Evolutionary conservation across 2,888 invertebrate species (phyloP).

Genomic region (Melieria omissa): DNA sequence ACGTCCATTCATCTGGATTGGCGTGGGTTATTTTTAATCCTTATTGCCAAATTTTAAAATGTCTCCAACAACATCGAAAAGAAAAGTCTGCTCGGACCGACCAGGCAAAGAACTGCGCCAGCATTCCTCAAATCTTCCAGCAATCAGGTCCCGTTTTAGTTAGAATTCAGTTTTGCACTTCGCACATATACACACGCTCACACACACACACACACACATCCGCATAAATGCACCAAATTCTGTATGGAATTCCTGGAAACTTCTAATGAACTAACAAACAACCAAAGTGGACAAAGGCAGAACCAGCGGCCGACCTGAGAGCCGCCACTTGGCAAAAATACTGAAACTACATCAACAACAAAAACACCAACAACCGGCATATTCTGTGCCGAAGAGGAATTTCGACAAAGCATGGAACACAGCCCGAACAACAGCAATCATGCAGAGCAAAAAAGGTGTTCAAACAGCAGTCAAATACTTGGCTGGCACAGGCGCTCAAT

Average conservation of each 20-base stretch:
- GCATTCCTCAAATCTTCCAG: too few relatives aligned
- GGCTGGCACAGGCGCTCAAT: conserved; percentile 12
- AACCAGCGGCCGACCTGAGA: not conserved
- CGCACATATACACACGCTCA: not conserved
- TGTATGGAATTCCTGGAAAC: conserved; percentile 47
- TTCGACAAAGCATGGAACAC: not conserved
- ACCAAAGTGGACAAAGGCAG: conserved; percentile 15
- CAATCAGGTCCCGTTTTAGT: too few relatives aligned
- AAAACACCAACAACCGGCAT: conserved; percentile 25
- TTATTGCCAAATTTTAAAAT: too few relatives aligned
- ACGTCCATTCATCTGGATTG: too few relatives aligned
- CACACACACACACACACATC: too few relatives aligned
- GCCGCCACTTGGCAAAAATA: not conserved
- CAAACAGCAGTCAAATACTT: conserved; percentile 50
- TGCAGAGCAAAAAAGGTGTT: conserved; percentile 46
- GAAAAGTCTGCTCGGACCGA: too few relatives aligned
- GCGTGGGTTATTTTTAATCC: too few relatives aligned
- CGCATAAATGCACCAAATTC: not conserved
- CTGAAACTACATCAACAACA: not conserved
- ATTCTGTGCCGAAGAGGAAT: not conserved
- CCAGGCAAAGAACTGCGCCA: too few relatives aligned
- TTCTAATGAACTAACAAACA: conserved; percentile 47
- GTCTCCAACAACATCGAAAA: too few relatives aligned
- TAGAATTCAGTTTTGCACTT: not conserved
- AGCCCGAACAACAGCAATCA: conserved; percentile 14